Evolutionary conservation across 2,888 invertebrate genomes (phyloP).

Genomic region (Oscheius sp.): DNA sequence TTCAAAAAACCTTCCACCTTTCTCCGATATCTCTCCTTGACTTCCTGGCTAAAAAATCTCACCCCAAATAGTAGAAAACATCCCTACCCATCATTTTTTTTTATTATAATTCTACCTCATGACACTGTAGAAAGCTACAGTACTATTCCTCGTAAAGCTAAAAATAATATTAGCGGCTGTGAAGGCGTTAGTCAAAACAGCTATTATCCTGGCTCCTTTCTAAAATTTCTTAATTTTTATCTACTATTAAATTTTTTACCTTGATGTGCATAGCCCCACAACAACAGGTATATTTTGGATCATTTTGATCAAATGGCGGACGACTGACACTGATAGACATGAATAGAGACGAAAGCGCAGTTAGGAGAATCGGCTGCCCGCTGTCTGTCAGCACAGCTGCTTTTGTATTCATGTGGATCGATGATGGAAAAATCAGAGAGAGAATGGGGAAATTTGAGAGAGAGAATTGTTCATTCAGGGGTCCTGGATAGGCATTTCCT

Average conservation of each 20-base stretch:
- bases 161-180: conserved; percentile 54
- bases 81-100: neutral
- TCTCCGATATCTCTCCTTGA: too few species aligned
- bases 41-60: too few species aligned
- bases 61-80: neutral
- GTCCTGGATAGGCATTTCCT: too few species aligned
- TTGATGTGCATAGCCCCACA: conserved; percentile 54
- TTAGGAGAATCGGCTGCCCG: neutral
- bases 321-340: conserved; percentile 32
- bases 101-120: conserved; percentile 50
- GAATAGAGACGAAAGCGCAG: neutral
- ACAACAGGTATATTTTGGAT: conserved; percentile 52
- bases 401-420: conserved; percentile 10
- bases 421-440: neutral
- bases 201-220: conserved; percentile 55
- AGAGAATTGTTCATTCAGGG: too few species aligned
- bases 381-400: conserved; percentile 25
- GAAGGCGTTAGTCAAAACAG: conserved; percentile 47
- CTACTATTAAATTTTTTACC: too few species aligned
- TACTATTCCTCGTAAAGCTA: conserved; percentile 54
- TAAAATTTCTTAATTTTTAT: conserved; percentile 36
- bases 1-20: too few species aligned
- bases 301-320: conserved; percentile 58
- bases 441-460: neutral
- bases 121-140: conserved; percentile 46